A percentile compares a stretch with the other conserved stretches of the same genome.
phyloP scores from a whole-genome alignment of 2,888 invertebrate genomes.

The Andrena marginata region DNA sequence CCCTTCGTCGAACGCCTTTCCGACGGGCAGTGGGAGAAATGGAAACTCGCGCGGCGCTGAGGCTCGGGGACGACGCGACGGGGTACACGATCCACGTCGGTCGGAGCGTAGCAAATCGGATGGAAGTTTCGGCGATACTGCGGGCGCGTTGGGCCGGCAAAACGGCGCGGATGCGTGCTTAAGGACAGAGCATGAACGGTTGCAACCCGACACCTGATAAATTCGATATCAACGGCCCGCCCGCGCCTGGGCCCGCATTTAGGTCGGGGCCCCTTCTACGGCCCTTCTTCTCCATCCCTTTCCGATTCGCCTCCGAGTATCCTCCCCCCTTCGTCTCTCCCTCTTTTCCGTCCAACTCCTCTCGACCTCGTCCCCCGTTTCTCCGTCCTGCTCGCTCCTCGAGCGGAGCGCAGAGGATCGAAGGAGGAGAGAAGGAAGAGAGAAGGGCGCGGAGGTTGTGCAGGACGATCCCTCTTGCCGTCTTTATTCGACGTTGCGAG shows the following conservation, averaged over 20 bases:
- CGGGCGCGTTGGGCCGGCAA: constrained; percentile 79
- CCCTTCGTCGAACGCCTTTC: constrained; percentile 61
- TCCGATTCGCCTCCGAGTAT: constrained; percentile 21
- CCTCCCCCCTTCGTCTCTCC: constrained; percentile 30
- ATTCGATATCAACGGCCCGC: constrained; percentile 82
- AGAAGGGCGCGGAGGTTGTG: constrained; percentile 45
- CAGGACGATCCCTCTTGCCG: constrained; percentile 71
- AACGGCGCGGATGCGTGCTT: constrained; percentile 76
- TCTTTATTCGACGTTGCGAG: constrained; percentile 74
- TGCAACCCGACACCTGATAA: constrained; percentile 82
- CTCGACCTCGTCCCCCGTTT: constrained; percentile 8
- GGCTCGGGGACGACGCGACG: constrained; percentile 3
- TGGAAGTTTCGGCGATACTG: constrained; percentile 66
- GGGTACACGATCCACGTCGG: constrained; percentile 46
- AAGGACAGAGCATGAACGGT: constrained; percentile 76
- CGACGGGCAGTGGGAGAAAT: constrained; percentile 68
- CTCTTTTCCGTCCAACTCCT: constrained; percentile 25
- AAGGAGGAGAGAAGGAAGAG: constrained; percentile 39
- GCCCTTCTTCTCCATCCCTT: constrained; percentile 31
- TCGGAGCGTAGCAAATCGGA: constrained; percentile 69
- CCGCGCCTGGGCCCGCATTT: constrained; percentile 78
- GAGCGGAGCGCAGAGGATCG: constrained; percentile 8
- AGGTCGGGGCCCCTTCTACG: constrained; percentile 62
- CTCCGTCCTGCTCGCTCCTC: constrained; percentile 11
- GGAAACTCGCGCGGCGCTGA: constrained; percentile 54